A percentile compares a stretch with the other conserved stretches of the same genome.
These are phyloP conservation scores for Drosophila nasuta DNA, from an alignment of 1,140 invertebrate species.

Conservation along the genomic window DNA sequence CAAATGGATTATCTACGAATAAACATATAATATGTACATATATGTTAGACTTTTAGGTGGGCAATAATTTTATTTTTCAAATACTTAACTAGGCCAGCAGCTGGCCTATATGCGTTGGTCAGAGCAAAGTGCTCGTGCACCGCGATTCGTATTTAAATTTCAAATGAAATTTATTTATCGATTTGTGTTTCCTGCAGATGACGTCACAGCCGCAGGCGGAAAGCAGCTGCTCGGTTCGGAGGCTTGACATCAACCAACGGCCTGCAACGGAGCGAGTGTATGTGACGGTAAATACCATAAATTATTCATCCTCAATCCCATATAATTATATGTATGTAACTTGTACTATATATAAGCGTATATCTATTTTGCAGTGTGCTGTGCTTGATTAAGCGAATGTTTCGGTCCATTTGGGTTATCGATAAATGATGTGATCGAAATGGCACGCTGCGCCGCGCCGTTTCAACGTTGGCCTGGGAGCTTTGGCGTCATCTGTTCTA, in stretches of 20 bases:
- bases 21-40: constrained; percentile 1
- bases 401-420: constrained; percentile 22
- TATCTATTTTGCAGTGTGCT: constrained; percentile 48
- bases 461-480: constrained; percentile 11
- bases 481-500: constrained; percentile 74
- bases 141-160: constrained; percentile 5
- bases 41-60: background rate
- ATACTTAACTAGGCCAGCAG: constrained; percentile 24
- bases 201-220: constrained; percentile 61
- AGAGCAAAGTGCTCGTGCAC: constrained; percentile 9
- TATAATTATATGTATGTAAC: constrained; percentile 23
- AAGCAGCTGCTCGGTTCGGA: constrained; percentile 44
- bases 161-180: constrained; percentile 23
- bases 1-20: constrained; percentile 27
- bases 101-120: background rate
- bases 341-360: constrained; percentile 1
- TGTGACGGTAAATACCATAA: constrained; percentile 54
- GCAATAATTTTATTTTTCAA: constrained; percentile 28
- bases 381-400: constrained; percentile 19
- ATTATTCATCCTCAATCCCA: constrained; percentile 26
- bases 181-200: constrained; percentile 54
- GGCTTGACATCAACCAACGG: constrained; percentile 30
- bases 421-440: constrained; percentile 26
- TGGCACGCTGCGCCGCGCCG: constrained; percentile 8
- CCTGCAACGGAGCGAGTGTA: constrained; percentile 31